Evolutionary conservation across 2,797 vertebrate genomes (phyloP), one percentile per base, ranked within the genome.

Genomic region (Gallinago solitaria): DNA sequence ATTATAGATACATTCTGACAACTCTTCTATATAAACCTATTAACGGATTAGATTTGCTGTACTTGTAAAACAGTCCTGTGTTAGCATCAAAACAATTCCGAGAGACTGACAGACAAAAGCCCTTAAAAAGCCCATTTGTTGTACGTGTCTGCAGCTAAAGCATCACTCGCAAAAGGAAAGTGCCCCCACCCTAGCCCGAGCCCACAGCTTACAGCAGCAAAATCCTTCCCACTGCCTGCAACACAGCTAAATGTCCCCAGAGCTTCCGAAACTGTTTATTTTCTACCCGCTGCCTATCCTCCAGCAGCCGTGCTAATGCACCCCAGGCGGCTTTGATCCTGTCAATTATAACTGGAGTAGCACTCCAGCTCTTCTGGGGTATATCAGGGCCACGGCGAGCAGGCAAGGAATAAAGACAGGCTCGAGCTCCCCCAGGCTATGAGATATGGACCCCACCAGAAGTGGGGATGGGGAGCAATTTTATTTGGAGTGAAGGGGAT

Each of bases 311-410:
- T 11, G 84, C 94, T 95, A 95, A 94, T 90, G 92, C 95, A 94
- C 95, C 95, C 94, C 85, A 83, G 95, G 96, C 91, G 27, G 95
- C 95, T 97, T 91, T 96, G 96, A 96, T 95, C 96, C 97, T 82
- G 84, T 51, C 97, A 95, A 89, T 97, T 95, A 96, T 89, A 81
- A 81, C 75, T 95, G 91, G 91, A 96, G 95, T 53, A 95, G 95
- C 94, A 92, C 94, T 97, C 93, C 90, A 95, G 96, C 86, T 86
- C 95, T 95, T 95, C 91, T 73, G 88, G 89, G 95, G 65, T 90
- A 56, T 5, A 83, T 45, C 92, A 84, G 90, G 96, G 90, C 94
- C 51, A 60, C 1, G 14, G 80, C 9, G 18, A 88, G 83, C 89
- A 70, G 80, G 83, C 77, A 53, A 60, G 80, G 86, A 89, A 92